Evolutionary conservation across 1,140 invertebrate species (phyloP).

Genomic region (Drosophila pectinifera): DNA sequence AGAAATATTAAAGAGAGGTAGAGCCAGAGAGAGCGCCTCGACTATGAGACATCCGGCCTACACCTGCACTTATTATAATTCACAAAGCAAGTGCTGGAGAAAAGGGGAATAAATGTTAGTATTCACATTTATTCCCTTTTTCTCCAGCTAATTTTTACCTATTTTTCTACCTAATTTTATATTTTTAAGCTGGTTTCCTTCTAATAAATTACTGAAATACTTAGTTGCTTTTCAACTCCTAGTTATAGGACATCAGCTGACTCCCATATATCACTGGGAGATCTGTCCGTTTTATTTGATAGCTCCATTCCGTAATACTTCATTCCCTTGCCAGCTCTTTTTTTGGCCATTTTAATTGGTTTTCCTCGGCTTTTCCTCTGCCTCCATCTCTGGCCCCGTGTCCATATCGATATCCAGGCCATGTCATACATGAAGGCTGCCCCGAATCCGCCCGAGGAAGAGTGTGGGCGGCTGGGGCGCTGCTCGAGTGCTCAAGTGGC

Average conservation of each 20-base stretch:
- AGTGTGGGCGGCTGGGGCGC: conserved; percentile 1
- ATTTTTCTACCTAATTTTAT: no score
- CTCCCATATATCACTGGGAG: neutral
- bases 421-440: conserved; percentile 35
- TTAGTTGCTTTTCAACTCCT: no score
- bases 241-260: neutral
- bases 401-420: conserved; percentile 31
- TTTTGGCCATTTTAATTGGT: conserved; percentile 21
- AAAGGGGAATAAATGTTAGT: no score
- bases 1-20: neutral
- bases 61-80: no score
- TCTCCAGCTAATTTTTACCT: no score
- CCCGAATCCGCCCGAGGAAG: conserved; percentile 7
- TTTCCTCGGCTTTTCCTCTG: conserved; percentile 1
- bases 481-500: conserved; percentile 25
- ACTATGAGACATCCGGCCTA: neutral
- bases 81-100: no score
- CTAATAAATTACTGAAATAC: neutral
- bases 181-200: no score
- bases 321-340: neutral
- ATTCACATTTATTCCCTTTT: no score
- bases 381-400: neutral
- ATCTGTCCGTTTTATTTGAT: conserved; percentile 1
- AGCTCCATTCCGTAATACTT: neutral
- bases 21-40: neutral